Base-by-base conservation (phyloP, 2,888 invertebrate species). In the Unio delphinus region DNA sequence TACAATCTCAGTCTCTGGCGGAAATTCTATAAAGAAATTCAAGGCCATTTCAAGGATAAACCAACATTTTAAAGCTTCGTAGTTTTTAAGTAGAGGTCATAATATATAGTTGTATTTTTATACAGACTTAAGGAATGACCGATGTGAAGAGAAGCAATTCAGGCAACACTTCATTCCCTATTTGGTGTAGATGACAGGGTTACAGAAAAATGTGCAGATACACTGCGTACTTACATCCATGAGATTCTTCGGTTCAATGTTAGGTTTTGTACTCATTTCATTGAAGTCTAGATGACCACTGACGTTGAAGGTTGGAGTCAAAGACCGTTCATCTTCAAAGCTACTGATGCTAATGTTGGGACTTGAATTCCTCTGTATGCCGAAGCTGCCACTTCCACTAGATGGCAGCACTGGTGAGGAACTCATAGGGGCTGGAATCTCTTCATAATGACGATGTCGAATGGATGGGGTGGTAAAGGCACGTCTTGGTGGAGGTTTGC, bases 201-300 rank as follows among this genome's bases (percentile, higher is more conserved):
- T 15, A 45, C 45, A 45, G 15, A 45, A 45, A 15, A 45, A 45
- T 45, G 15, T 45, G 45, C 15, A 8, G 34, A 8, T 34, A 45
- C 15, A 45, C 45, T 11, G 3, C 0, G 20, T 15, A 73, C 81
- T 71, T 74, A 85, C 86, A 73, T 78, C 78, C 55, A 87, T 74
- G 11, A 87, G 75, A 68, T 86, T 87, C 70, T 85, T 87, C 17
- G 86, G 87, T 65, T 85, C 87, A 62, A 87, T 85, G 23, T 78
- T 68, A 3, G 79, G 73, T 64, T 83, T 83, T 23, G 79, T 80
- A 3, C 69, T 74, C 26, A 67, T 66, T 1, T 70, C 70, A 20
- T 75, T 74, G n/a, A 70, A 74, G 7, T 68, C 66, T 7, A 72
- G 58, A 30, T 63, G 62, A 34, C 66, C 66, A 61, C 70, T 70